These are phyloP conservation scores for Oncorhynchus mykiss DNA, from an alignment of 2,113 vertebrate genomes.

Conservation along the genomic window DNA sequence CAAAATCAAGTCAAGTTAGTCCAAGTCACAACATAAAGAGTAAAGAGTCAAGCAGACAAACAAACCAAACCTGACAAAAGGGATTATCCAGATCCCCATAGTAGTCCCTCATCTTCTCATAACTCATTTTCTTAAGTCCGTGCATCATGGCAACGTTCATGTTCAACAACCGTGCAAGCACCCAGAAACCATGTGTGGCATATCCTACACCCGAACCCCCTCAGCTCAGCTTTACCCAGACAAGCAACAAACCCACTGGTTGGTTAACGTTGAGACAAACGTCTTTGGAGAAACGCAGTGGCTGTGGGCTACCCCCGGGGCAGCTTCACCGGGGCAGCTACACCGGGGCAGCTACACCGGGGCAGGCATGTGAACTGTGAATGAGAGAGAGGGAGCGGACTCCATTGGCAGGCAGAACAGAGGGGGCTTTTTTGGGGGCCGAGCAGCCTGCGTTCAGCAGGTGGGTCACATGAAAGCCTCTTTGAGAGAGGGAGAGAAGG, in stretches of 20 bases:
- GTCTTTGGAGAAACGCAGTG: too few relatives aligned
- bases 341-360: conserved; percentile 22
- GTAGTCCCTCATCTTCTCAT: conserved; percentile 75
- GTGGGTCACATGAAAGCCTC: conserved; percentile 76
- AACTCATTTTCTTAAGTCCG: conserved; percentile 73
- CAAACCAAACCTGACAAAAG: conserved; percentile 67
- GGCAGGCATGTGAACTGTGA: conserved; percentile 68
- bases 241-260: background rate
- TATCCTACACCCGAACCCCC: conserved; percentile 39
- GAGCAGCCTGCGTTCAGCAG: conserved; percentile 65
- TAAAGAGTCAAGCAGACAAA: background rate
- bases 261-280: too few relatives aligned
- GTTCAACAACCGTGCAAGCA: conserved; percentile 67
- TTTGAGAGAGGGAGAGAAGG: conserved; percentile 58
- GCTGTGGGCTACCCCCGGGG: background rate
- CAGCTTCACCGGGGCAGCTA: too few relatives aligned
- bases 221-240: background rate
- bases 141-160: conserved; percentile 76
- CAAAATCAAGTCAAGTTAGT: background rate
- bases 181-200: conserved; percentile 64
- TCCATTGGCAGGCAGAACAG: conserved; percentile 52
- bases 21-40: background rate
- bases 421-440: conserved; percentile 56
- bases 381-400: conserved; percentile 52
- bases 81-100: conserved; percentile 67